Base-by-base conservation (phyloP, 2,113 vertebrate species). In the Alouatta palliata region DNA sequence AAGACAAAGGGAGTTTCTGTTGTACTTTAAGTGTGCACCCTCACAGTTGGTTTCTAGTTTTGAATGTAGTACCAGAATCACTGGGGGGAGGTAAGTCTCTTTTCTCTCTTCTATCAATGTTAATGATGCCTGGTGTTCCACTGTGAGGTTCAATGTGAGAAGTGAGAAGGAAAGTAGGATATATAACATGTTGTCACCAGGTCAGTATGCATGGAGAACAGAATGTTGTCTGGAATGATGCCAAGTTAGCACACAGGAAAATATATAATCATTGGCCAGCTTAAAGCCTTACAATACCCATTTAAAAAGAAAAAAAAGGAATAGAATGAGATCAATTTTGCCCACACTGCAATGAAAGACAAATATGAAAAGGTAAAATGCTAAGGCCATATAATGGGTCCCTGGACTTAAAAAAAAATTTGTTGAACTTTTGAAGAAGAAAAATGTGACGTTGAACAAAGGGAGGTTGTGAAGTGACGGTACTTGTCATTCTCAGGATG, bases 391-490 rank as follows among this genome's bases (percentile, higher is more conserved):
- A 52, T 2, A 35, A 87, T 94, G n/a, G 43, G n/a, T 76, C 94
- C 61, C 49, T 52, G 11, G 35, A 47, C 66, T 95, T 92, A 54
- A 91, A 90, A 96, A 91, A 93, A 91, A 89, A 45, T 58, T 49
- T 75, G 84, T 52, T 95, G 87, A 95, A 89, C 52, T 85, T 96
- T 93, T 58, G 19, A 90, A 91, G 61, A 82, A 96, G 20, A 13
- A 77, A 90, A 84, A 49, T 82, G n/a, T 56, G 61, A 95, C 90
- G 94, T 86, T 93, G 64, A 94, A 95, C 90, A 97, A 97, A 96
- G 45, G 70, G 49, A 94, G 80, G 30, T n/a, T 86, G 25, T 32
- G 79, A 94, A 87, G 37, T 71, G 91, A 92, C 49, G 91, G 73
- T 11, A 73, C 37, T 70, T 52, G 52, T 96, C 84, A 90, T 61